Evolutionary conservation across 2,888 invertebrate genomes (phyloP), one percentile per base, ranked within the genome.

Genomic region (Zygothrica quintamaculata): DNA sequence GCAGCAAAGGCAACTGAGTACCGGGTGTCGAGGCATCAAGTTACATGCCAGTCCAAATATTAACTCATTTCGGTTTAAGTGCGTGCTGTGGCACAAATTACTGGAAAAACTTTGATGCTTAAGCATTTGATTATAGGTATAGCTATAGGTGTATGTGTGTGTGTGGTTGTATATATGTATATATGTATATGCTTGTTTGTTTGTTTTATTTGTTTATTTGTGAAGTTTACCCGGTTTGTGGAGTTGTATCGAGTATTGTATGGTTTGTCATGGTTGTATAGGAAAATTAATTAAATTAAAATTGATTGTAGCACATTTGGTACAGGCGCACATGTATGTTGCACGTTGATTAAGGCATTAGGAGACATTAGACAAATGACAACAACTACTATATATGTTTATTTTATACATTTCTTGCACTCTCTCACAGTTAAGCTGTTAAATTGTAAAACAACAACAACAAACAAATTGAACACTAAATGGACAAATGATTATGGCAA

Each of bases 31-130:
- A 22, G 51, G 56, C 72, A 67, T 72, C 62, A 53, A 67, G 59
- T 72, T 72, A 72, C 72, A 72, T 62, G 67, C 59, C 59, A 65
- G 76, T 66, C 76, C 80, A 80, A 80, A 80, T 80, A 80, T 80
- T 80, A 80, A 80, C 84, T 80, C 80, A 74, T 77, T 80, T 80
- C 47, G 84, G 84, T 75, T 81, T 70, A 58, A 62, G 68, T 71
- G 65, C 60, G 58, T 60, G 62, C 52, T 65, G 60, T 56, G 72
- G 73, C 73, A 72, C 73, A 72, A 72, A 72, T 72, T 72, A 67
- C 72, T 72, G 59, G 58, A 81, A 79, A 79, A 82, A 82, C 71
- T 73, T 81, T 73, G 60, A 56, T 65, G 65, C 65, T 62, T 44
- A 52, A 65, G 68, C 48, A 64, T 67, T 71, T 67, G 57, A 71